phyloP scores from a whole-genome alignment of 2,888 invertebrate genomes.

The Synergus gifuensis region DNA sequence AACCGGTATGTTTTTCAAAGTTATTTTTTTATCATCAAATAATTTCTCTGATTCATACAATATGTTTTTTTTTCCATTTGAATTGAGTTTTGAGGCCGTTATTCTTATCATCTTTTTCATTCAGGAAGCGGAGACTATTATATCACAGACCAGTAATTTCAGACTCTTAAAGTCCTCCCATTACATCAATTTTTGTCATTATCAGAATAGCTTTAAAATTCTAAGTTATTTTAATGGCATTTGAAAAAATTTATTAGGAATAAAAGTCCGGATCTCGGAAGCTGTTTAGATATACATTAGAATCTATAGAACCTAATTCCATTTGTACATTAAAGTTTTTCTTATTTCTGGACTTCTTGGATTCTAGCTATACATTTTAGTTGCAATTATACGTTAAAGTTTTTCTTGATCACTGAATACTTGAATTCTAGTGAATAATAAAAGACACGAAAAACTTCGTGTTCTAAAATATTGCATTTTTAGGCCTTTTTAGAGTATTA shows the following conservation, averaged over 20 bases:
- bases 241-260: neutral
- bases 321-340: neutral
- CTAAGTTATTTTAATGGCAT: neutral
- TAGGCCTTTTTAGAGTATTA: neutral
- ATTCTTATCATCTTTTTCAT: neutral
- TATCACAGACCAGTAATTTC: neutral
- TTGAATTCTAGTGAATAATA: neutral
- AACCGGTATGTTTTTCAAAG: slow-evolving; percentile 69
- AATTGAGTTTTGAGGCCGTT: neutral
- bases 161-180: neutral
- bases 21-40: neutral
- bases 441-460: neutral
- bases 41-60: neutral
- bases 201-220: neutral
- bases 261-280: neutral
- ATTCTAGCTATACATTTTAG: neutral
- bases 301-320: neutral
- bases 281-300: neutral
- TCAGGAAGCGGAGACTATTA: neutral
- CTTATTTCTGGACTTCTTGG: neutral
- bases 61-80: neutral
- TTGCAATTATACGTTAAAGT: neutral
- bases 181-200: neutral
- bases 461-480: neutral
- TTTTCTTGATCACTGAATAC: neutral